Evolutionary conservation across 2,888 invertebrate genomes (phyloP).

Genomic region (Macrophya alboannulata): DNA sequence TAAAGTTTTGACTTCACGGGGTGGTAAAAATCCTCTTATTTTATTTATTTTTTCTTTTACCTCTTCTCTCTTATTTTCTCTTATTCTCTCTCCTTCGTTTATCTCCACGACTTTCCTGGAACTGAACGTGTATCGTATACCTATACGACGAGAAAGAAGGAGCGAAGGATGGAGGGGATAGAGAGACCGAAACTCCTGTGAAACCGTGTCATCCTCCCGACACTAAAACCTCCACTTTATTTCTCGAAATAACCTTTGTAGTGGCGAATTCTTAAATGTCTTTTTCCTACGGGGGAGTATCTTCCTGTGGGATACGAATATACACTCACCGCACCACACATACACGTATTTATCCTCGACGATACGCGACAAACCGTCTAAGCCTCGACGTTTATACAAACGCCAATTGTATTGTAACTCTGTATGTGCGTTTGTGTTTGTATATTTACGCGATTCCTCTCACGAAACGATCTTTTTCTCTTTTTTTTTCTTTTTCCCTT

Average conservation of each 20-base stretch:
- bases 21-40: background rate
- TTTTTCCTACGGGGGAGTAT: constrained; percentile 15
- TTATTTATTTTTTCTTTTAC: background rate
- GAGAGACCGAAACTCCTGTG: background rate
- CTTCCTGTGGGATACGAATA: background rate
- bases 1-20: background rate
- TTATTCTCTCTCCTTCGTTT: background rate
- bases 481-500: background rate
- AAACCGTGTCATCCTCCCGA: constrained; percentile 17
- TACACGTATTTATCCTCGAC: too few species aligned
- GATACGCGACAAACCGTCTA: background rate
- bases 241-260: constrained; percentile 57
- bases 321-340: too few species aligned
- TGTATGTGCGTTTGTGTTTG: background rate
- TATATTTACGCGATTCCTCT: constrained; percentile 11
- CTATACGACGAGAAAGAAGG: background rate
- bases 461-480: background rate
- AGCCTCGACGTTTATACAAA: background rate
- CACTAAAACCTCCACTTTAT: constrained; percentile 57
- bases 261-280: constrained; percentile 58
- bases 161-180: background rate
- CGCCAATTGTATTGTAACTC: background rate
- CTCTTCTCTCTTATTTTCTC: background rate
- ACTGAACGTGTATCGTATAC: background rate
- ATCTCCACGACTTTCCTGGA: background rate